phyloP scores from a whole-genome alignment of 2,797 vertebrate species.

The Spizella passerina region DNA sequence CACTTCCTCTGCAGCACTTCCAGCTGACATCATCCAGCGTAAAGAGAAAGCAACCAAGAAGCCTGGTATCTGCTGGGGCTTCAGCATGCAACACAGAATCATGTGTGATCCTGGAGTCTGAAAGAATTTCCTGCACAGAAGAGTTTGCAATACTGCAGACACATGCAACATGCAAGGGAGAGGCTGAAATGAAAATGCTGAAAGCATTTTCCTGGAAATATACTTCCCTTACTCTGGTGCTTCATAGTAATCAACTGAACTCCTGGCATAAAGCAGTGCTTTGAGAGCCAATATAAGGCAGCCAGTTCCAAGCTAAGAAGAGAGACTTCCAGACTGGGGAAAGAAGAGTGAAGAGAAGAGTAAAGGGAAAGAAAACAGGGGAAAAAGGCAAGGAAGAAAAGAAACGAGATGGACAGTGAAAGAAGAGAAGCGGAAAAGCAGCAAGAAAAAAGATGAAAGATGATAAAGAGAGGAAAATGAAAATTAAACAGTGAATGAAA shows the following conservation, averaged over 20 bases:
- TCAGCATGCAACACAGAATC: background rate
- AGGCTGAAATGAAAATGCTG: background rate
- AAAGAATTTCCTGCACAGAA: background rate
- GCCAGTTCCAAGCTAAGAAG: background rate
- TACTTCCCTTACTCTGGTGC: background rate
- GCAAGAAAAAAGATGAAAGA: background rate
- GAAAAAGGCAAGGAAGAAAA: background rate
- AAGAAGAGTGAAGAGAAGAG: background rate
- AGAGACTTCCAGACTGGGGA: background rate
- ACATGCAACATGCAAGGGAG: background rate
- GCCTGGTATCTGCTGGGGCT: background rate
- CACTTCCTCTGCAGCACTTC: background rate
- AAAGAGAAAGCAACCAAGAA: background rate
- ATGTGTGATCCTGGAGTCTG: background rate
- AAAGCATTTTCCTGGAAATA: background rate
- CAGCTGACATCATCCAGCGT: background rate
- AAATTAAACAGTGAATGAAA: background rate
- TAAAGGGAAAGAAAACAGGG: background rate
- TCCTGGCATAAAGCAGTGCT: background rate
- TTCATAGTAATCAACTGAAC: background rate
- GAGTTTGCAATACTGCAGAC: background rate
- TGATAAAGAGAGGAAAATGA: background rate
- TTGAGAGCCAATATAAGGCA: background rate
- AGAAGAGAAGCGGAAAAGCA: background rate
- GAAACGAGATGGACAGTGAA: fast-evolving